Evolutionary conservation across 2,113 vertebrate species (phyloP).

Genomic region (Heteronetta atricapilla): DNA sequence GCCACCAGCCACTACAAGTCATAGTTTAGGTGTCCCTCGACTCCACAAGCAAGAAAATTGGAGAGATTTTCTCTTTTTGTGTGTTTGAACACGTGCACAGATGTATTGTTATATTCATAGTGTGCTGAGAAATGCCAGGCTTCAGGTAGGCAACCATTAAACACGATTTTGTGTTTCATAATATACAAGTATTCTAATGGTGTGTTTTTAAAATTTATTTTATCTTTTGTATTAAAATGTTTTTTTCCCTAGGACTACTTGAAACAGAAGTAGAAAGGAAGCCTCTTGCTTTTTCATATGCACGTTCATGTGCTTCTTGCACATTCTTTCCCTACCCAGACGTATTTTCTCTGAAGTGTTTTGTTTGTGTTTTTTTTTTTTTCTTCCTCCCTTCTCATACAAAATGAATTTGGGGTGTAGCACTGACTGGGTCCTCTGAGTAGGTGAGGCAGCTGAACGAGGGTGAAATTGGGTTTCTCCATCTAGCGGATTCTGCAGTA

Average conservation of each 20-base stretch:
- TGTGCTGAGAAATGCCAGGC: slow-evolving; percentile 21
- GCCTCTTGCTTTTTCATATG: background rate
- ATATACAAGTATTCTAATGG: background rate
- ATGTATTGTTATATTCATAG: slow-evolving; percentile 26
- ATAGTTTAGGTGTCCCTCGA: slow-evolving; percentile 29
- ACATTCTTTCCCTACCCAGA: background rate
- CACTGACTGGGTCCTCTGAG: background rate
- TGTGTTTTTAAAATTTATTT: background rate
- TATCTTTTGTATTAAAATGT: background rate
- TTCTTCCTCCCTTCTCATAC: slow-evolving; percentile 8
- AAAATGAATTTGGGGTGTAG: slow-evolving; percentile 60
- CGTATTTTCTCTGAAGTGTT: background rate
- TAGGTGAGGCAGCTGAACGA: slow-evolving; percentile 67
- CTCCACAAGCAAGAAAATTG: slow-evolving; percentile 15
- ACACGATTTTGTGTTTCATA: slow-evolving; percentile 2
- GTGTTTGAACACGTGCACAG: slow-evolving; percentile 16
- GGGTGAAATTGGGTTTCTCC: slow-evolving; percentile 70
- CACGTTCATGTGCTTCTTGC: background rate
- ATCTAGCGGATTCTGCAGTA: slow-evolving; percentile 72
- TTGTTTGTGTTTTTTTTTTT: background rate
- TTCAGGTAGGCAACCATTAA: slow-evolving; percentile 22
- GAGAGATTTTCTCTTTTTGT: slow-evolving; percentile 36
- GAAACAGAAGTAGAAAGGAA: background rate
- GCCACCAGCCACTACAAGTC: slow-evolving; percentile 25
- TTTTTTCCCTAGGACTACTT: too few species aligned